Conservation (phyloP, 2,113 vertebrate species). For the Megaceryle maxima region DNA sequence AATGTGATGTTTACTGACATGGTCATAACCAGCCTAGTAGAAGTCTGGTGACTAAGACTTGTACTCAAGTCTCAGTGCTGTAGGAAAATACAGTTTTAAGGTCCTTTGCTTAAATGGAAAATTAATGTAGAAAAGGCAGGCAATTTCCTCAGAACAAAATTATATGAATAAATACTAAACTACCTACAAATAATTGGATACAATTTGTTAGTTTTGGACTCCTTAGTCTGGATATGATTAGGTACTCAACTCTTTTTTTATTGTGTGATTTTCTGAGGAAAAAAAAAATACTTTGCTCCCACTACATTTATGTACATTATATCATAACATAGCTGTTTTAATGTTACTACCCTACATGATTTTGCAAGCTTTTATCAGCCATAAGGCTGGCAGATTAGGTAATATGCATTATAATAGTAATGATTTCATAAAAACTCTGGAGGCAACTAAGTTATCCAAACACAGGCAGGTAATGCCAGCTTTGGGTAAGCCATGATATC, state of each 20-base stretch:
- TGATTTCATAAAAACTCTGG: not conserved
- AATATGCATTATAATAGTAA: not conserved
- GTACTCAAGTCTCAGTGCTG: not conserved
- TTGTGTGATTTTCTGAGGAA: not conserved
- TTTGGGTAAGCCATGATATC: fast-evolving
- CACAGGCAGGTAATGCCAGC: not conserved
- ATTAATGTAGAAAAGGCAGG: not conserved
- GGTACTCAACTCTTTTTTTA: not conserved
- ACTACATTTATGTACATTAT: not conserved
- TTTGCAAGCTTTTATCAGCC: not conserved
- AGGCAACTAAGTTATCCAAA: not conserved
- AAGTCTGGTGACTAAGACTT: not conserved
- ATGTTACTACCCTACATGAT: not conserved
- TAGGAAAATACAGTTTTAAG: not conserved
- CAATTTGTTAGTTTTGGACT: not conserved
- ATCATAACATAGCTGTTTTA: not conserved
- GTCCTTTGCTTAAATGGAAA: not conserved
- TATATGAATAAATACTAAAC: not conserved
- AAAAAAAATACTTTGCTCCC: not conserved
- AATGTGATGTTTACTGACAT: not conserved
- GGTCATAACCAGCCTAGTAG: not conserved
- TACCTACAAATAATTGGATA: not conserved
- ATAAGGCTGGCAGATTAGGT: not conserved
- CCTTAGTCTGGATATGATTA: not conserved
- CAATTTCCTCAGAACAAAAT: not conserved